phyloP scores from a whole-genome alignment of 2,797 vertebrate species.

The Karalla daura region DNA sequence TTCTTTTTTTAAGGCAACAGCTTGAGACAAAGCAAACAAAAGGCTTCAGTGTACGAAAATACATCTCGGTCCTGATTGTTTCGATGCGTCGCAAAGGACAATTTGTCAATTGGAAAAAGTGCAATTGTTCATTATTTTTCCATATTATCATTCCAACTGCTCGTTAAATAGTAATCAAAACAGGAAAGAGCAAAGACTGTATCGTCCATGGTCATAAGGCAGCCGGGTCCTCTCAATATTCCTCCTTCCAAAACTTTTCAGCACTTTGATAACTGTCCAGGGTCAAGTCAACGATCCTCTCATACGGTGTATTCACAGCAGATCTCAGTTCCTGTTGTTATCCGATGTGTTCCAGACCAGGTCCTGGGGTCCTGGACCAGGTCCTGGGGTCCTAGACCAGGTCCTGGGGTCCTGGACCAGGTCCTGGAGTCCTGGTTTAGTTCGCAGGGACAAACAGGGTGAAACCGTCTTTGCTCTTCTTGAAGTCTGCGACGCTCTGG shows the following conservation, averaged over 20 bases:
- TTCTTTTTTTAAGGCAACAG: background rate
- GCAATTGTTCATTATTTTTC: slow-evolving; percentile 10
- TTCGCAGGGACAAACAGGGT: slow-evolving; percentile 75
- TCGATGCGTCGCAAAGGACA: background rate
- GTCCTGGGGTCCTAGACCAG: background rate
- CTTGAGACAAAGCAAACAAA: slow-evolving; percentile 2
- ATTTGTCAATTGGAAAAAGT: slow-evolving; percentile 38
- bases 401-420: background rate
- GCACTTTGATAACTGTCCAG: background rate
- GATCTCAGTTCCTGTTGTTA: too few species aligned
- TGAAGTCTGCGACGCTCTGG: slow-evolving; percentile 76
- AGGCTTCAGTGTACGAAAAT: slow-evolving; percentile 38
- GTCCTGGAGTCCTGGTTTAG: slow-evolving; percentile 23
- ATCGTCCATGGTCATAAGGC: background rate
- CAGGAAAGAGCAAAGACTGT: background rate
- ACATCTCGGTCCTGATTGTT: background rate
- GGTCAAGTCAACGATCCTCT: too few species aligned
- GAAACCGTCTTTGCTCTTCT: slow-evolving; percentile 82
- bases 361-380: background rate
- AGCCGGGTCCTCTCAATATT: background rate
- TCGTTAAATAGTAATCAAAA: slow-evolving; percentile 6
- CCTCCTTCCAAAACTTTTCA: background rate
- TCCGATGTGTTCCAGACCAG: too few species aligned
- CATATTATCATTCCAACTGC: background rate
- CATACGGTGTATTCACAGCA: too few species aligned